Conservation (phyloP, 2,113 vertebrate genomes). For the Ammodytes marinus region DNA sequence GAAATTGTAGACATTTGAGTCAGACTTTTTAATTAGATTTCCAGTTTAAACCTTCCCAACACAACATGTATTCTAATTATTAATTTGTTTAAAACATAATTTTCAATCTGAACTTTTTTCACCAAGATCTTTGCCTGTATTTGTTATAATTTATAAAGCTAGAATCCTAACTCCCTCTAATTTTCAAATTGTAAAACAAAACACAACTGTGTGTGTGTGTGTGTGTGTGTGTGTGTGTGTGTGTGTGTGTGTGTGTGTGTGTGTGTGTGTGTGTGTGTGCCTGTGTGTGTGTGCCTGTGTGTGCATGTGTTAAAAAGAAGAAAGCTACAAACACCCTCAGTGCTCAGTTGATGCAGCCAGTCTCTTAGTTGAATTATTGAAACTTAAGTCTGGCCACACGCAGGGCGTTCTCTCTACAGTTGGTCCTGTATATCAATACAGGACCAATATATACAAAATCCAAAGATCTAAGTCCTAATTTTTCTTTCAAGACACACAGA, state of each 20-base stretch:
- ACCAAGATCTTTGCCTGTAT: neutral
- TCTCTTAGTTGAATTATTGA: slow-evolving; percentile 46
- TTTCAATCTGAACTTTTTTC: neutral
- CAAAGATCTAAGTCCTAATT: neutral
- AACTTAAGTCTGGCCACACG: neutral
- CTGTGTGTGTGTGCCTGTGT: neutral
- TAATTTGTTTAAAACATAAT: neutral
- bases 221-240: neutral
- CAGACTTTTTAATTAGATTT: neutral
- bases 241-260: neutral
- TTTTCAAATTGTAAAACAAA: neutral
- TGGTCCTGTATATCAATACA: neutral
- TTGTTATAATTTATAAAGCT: neutral
- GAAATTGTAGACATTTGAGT: neutral
- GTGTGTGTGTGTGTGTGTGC: neutral
- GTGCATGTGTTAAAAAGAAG: neutral
- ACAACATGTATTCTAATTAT: neutral
- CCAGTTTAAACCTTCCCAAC: neutral
- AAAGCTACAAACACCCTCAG: neutral
- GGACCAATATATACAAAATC: too few species aligned
- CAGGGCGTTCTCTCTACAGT: slow-evolving; percentile 1
- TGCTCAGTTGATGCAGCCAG: slow-evolving; percentile 23
- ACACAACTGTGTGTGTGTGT: neutral
- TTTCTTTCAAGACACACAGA: neutral
- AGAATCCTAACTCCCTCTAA: neutral